phyloP scores from a whole-genome alignment of 2,888 invertebrate genomes.

The Cephus pulcher region DNA sequence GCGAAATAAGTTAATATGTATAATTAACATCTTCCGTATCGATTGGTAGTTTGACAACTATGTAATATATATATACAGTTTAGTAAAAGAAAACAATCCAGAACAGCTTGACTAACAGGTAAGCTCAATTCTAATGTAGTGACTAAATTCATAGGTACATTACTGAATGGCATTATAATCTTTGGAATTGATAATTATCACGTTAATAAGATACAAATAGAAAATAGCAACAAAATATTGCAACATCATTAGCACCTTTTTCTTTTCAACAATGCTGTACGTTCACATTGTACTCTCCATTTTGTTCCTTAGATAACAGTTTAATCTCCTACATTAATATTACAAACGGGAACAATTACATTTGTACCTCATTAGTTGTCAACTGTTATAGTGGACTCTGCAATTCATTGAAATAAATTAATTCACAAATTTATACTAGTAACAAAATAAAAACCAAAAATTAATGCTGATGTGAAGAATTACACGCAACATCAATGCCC shows the following conservation, averaged over 20 bases:
- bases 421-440: not conserved
- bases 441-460: not conserved
- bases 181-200: not conserved
- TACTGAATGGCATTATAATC: not conserved
- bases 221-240: slow-evolving; percentile 6
- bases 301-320: not conserved
- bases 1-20: not conserved
- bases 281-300: not conserved
- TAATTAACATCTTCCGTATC: not conserved
- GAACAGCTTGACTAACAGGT: not conserved
- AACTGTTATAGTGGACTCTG: not conserved
- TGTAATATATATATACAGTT: slow-evolving; percentile 5
- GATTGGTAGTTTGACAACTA: slow-evolving; percentile 15
- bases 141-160: not conserved
- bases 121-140: not conserved
- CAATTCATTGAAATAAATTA: not conserved
- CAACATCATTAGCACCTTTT: slow-evolving; percentile 11
- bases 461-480: not conserved
- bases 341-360: not conserved
- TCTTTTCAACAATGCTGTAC: not conserved
- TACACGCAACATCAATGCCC: not conserved
- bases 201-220: not conserved
- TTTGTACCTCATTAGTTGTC: not conserved
- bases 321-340: not conserved
- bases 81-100: not conserved